Evolutionary conservation across 2,888 invertebrate genomes (phyloP).

Genomic region (Lacanobia oleracea): DNA sequence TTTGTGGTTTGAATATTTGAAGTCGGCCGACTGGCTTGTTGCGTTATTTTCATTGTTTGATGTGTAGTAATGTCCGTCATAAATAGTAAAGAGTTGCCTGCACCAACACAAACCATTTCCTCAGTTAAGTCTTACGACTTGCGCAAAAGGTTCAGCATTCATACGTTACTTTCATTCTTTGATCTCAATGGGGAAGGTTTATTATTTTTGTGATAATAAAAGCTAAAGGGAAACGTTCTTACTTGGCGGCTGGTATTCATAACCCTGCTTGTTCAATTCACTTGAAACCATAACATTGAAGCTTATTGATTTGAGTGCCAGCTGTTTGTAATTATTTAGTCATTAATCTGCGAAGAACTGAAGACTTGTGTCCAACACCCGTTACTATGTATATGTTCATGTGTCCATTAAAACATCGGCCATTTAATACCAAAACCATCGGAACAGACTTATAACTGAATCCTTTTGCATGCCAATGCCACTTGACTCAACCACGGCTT

Average conservation of each 20-base stretch:
- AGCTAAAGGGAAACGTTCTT: slow-evolving; percentile 31
- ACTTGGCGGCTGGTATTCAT: slow-evolving; percentile 23
- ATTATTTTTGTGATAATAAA: slow-evolving; percentile 53
- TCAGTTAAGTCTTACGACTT: slow-evolving; percentile 54
- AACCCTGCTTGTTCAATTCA: slow-evolving; percentile 15
- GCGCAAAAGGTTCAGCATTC: slow-evolving; percentile 47
- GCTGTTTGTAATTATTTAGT: slow-evolving; percentile 11
- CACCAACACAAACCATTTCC: slow-evolving; percentile 54
- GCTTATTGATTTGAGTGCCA: slow-evolving; percentile 20
- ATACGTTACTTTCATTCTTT: slow-evolving; percentile 55
- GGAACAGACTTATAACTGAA: not conserved
- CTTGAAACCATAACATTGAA: slow-evolving; percentile 2
- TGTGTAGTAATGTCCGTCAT: slow-evolving; percentile 53
- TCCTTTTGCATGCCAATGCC: not conserved
- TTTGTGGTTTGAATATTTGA: slow-evolving; percentile 50
- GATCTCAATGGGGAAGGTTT: slow-evolving; percentile 52
- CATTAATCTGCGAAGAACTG: slow-evolving; percentile 1
- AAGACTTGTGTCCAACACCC: not conserved
- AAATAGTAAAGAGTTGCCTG: slow-evolving; percentile 51
- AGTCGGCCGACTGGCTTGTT: slow-evolving; percentile 50
- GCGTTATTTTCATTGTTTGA: slow-evolving; percentile 55
- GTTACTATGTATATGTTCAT: too few species aligned
- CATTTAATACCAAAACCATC: not conserved
- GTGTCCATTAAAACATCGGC: not conserved
- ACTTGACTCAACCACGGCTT: slow-evolving; percentile 18